These are phyloP conservation scores for Pentalonia nigronervosa DNA, from an alignment of 1,140 invertebrate species.

Conservation along the genomic window DNA sequence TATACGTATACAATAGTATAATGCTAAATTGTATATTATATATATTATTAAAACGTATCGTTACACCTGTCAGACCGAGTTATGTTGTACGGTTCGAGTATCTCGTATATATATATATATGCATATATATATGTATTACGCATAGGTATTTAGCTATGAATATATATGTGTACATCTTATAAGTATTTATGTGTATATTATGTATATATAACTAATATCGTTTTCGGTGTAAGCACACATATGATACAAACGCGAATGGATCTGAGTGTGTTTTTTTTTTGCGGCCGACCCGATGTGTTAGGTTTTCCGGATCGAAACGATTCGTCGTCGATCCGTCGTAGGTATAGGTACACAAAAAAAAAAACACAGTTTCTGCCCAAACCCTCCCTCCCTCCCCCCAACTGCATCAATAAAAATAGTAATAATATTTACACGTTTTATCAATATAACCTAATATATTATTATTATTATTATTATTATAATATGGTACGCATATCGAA, in stretches of 20 bases:
- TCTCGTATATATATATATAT: not conserved
- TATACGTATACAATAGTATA: not conserved
- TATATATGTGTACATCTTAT: not conserved
- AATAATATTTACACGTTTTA: not conserved
- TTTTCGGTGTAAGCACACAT: not conserved
- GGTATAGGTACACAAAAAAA: not conserved
- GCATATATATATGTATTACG: not conserved
- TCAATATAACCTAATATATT: not conserved
- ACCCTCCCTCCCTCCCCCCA: not conserved
- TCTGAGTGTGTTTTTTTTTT: not conserved
- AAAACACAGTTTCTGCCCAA: not conserved
- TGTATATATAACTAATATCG: not conserved
- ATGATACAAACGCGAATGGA: not conserved
- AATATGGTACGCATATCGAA: too few species aligned
- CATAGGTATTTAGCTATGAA: not conserved
- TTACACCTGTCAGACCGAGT: slow-evolving; percentile 46
- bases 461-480: too few species aligned
- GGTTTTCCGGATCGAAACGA: slow-evolving; percentile 33
- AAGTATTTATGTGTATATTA: not conserved
- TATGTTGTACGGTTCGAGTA: not conserved
- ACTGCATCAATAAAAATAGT: not conserved
- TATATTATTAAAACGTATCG: slow-evolving; percentile 45
- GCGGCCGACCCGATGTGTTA: slow-evolving; percentile 8
- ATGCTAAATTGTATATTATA: slow-evolving; percentile 3
- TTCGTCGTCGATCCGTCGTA: not conserved